Evolutionary conservation across 2,113 vertebrate genomes (phyloP), one percentile per base, ranked within the genome.

Genomic region (Noturus placidus): DNA sequence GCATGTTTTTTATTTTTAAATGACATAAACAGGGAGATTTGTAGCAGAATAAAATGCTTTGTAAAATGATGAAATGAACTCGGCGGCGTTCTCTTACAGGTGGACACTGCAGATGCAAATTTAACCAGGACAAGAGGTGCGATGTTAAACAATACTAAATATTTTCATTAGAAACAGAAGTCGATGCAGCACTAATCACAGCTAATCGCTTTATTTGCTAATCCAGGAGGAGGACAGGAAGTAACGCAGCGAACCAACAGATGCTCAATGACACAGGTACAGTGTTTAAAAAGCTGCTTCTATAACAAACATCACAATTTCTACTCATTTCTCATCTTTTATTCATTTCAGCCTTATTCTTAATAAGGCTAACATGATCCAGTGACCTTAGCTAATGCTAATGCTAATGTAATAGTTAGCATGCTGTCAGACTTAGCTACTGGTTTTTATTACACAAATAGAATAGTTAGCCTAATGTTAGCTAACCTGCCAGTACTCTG

Each of bases 101-200:
- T 92, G 95, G 96, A 54, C 97, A 96, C 91, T 98, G 97, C 93
- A 95, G 97, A 89, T 98, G 97, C 94, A 97, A 96, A 91, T 96
- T 97, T 90, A 94, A 94, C 82, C 95, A 95, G 92, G 91, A 95
- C 92, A 95, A 94, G 92, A 96, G 96, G 97, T 97, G 92, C 92
- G 2, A 11, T 8, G 22, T n/a, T 14, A 78, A 22, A 80, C 30
- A n/a, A 56, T n/a, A 42, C 15, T 1, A 25, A 5, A 46, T 27
- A 11, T 61, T 76, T 57, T n/a, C 0, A 27, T 56, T 3, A 25
- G 77, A 80, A 56, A n/a, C 35, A 46, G 42, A 46, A 46, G 76
- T 20, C 30, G 6, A 8, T 19, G 19, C 0, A 57, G 17, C 52
- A 35, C 78, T 11, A 19, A 25, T 33, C 50, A 56, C 2, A n/a